A percentile compares a stretch with the other conserved stretches of the same genome.
Conservation (phyloP, 2,797 vertebrate species). For the Xenentodon cancila region DNA sequence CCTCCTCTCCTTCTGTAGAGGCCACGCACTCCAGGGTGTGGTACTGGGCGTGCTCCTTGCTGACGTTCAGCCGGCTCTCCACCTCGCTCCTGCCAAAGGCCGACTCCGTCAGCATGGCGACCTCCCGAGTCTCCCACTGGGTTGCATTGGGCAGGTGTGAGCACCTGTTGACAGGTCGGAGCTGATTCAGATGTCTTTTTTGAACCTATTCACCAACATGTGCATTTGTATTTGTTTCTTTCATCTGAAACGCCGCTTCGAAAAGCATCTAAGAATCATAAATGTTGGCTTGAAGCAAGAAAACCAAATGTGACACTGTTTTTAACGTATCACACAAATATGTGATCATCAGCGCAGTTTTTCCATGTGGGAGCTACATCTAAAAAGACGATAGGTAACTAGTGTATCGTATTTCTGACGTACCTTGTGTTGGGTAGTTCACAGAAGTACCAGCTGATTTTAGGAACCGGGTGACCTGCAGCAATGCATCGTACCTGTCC, state of each 20-base stretch:
- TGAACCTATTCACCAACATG: background rate
- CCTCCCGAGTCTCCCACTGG: conserved; percentile 81
- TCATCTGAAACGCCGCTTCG: no score
- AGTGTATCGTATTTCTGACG: background rate
- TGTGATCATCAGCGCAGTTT: no score
- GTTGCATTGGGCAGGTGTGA: conserved; percentile 83
- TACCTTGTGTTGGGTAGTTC: conserved; percentile 80
- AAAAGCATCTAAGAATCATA: no score
- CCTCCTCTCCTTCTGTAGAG: conserved; percentile 85
- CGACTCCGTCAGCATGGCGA: conserved; percentile 78
- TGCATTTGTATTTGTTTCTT: background rate
- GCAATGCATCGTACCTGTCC: conserved; percentile 93
- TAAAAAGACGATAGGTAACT: background rate
- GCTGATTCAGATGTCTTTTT: background rate
- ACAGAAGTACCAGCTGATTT: conserved; percentile 94
- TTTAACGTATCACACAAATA: no score
- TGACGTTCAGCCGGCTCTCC: conserved; percentile 90
- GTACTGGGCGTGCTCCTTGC: conserved; percentile 82
- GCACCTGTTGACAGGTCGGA: conserved; percentile 79
- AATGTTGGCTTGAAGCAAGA: no score
- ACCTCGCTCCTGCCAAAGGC: conserved; percentile 88
- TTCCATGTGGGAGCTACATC: background rate
- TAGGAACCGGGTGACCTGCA: conserved; percentile 90
- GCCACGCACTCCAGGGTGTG: conserved; percentile 92
- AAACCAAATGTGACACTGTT: no score